phyloP scores from a whole-genome alignment of 2,888 invertebrate genomes.

The Tetramorium bicarinatum region DNA sequence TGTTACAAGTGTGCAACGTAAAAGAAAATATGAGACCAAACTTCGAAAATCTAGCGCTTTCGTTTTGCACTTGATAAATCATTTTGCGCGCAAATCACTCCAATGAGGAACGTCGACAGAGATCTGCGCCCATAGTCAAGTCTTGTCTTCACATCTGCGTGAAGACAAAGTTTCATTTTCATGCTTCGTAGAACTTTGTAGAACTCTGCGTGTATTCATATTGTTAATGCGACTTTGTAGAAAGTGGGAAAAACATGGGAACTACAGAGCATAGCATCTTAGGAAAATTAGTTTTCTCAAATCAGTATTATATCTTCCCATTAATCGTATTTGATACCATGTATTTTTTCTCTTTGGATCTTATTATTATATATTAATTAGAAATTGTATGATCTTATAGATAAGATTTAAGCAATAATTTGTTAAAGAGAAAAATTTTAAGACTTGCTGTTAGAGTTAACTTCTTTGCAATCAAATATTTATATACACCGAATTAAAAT shows the following conservation, averaged over 20 bases:
- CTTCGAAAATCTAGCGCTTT: neutral
- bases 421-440: neutral
- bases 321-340: neutral
- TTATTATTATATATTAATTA: neutral
- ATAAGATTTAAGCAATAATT: neutral
- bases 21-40: neutral
- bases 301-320: neutral
- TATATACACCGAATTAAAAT: neutral
- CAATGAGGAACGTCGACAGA: neutral
- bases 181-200: neutral
- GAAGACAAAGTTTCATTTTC: neutral
- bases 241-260: neutral
- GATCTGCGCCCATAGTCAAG: neutral
- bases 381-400: neutral
- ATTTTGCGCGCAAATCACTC: neutral
- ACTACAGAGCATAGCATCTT: neutral
- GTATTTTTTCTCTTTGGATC: neutral
- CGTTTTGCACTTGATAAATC: neutral
- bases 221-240: neutral
- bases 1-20: conserved; percentile 8
- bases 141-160: neutral
- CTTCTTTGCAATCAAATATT: neutral
- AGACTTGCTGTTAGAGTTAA: neutral
- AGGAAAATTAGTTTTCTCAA: neutral
- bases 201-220: neutral